Evolutionary conservation across 2,888 invertebrate species (phyloP), one percentile per base, ranked within the genome.

Genomic region (Diogma glabrata): DNA sequence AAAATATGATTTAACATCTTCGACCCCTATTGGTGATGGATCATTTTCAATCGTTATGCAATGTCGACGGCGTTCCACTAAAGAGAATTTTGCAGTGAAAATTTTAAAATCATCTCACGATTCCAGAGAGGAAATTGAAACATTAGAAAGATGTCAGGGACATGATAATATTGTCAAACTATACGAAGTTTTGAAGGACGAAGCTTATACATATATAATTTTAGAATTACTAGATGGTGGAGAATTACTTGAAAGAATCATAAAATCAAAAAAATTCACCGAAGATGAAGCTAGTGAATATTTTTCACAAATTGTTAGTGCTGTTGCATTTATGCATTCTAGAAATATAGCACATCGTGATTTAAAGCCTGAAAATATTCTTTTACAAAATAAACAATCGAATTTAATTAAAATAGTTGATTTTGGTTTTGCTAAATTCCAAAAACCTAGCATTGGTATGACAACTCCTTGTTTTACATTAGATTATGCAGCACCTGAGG

Each of bases 401-500:
- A 52, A 57, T 38, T 47, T 54, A 5, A 78, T 96, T 17, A 93
- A 94, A 66, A 81, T 97, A 36, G 89, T 96, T 1, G 97, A 97
- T 72, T 97, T 97, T 69, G 96, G 97, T 9, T 95, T 95, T 72
- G 93, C 96, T 14, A 61, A 67, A 65, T 65, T 52, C 43, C 64
- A 66, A 24, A 54, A 70, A 2, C 57, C 59, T 16, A 17, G 49
- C n/a, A 33, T 63, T 9, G 58, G 71, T 2, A 74, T 74, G 73
- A 72, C 72, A 70, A 92, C 93, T 0, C 95, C 96, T 0, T 95
- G 96, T 65, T 97, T 90, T 67, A 95, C 96, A 51, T 71, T 63
- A 8, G 67, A 67, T 60, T 97, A 96, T 72, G 96, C 94, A 0
- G 94, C 96, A 1, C 96, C 96, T 0, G 96, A 97, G 67, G 90